Conservation (phyloP, 2,113 vertebrate genomes). For the Myotis brandtii region DNA sequence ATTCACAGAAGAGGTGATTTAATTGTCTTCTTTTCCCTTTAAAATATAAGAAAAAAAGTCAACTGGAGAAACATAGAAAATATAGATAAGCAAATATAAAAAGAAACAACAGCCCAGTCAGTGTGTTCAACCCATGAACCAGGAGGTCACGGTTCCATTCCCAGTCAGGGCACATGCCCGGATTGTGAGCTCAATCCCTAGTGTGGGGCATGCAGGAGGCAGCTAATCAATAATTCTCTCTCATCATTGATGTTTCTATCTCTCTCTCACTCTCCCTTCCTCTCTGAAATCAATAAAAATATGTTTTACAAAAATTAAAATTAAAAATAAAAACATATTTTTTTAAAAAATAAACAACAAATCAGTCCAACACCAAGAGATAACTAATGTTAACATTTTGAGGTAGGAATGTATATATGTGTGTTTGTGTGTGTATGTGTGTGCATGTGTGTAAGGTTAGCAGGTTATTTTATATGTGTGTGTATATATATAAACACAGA, state of each 20-base stretch:
- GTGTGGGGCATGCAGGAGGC: too few relatives aligned
- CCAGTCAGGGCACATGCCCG: too few relatives aligned
- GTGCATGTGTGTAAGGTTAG: neutral
- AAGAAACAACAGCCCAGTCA: neutral
- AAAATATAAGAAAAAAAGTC: slow-evolving; percentile 8
- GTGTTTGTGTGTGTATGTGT: neutral
- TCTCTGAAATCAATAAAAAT: too few relatives aligned
- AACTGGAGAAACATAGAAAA: neutral
- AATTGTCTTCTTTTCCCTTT: neutral
- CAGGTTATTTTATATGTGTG: neutral
- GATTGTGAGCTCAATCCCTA: too few relatives aligned
- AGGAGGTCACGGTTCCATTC: too few relatives aligned
- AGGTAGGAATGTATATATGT: neutral
- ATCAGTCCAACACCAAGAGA: neutral
- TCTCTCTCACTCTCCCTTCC: too few relatives aligned
- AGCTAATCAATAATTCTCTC: too few relatives aligned
- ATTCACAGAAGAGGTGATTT: neutral
- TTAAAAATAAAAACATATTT: too few relatives aligned
- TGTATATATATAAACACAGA: neutral
- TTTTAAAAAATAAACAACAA: neutral
- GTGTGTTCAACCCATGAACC: too few relatives aligned
- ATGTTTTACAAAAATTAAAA: too few relatives aligned
- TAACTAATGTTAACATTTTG: neutral
- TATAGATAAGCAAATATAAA: neutral
- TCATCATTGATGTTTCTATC: too few relatives aligned